These are phyloP conservation scores for Enteromius unitaeniatus DNA, from an alignment of 2,797 vertebrate species.

Conservation along the genomic window DNA sequence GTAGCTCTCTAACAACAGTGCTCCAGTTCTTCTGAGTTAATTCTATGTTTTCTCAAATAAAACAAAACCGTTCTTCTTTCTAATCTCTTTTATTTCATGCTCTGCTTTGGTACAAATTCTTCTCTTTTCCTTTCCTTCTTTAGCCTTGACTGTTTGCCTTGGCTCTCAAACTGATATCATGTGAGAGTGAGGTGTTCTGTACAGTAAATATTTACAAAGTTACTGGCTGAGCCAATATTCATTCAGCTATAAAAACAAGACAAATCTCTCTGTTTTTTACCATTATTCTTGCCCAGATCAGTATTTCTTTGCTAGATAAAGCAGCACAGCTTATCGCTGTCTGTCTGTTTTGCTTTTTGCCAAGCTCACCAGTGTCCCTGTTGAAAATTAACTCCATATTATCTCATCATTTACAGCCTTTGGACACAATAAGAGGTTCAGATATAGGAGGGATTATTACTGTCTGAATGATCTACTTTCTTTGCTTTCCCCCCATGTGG, in stretches of 20 bases:
- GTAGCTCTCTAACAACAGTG: background rate
- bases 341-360: conserved; percentile 14
- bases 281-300: conserved; percentile 29
- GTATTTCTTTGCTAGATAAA: conserved; percentile 30
- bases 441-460: background rate
- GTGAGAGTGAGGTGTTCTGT: conserved; percentile 40
- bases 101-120: background rate
- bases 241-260: conserved; percentile 36
- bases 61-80: background rate
- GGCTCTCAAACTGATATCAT: conserved; percentile 45
- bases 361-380: conserved; percentile 15
- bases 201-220: conserved; percentile 67
- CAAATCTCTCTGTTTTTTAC: conserved; percentile 3
- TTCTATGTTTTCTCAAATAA: conserved; percentile 9
- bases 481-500: background rate
- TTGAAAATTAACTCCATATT: conserved; percentile 60
- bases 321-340: background rate
- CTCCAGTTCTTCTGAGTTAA: background rate
- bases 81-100: background rate
- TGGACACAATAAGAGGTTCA: conserved; percentile 23
- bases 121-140: background rate
- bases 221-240: conserved; percentile 44
- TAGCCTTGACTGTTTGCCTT: conserved; percentile 20
- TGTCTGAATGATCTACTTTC: background rate
- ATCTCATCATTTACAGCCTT: conserved; percentile 41